Evolutionary conservation across 2,113 vertebrate genomes (phyloP).

Genomic region (Oceanites oceanicus): DNA sequence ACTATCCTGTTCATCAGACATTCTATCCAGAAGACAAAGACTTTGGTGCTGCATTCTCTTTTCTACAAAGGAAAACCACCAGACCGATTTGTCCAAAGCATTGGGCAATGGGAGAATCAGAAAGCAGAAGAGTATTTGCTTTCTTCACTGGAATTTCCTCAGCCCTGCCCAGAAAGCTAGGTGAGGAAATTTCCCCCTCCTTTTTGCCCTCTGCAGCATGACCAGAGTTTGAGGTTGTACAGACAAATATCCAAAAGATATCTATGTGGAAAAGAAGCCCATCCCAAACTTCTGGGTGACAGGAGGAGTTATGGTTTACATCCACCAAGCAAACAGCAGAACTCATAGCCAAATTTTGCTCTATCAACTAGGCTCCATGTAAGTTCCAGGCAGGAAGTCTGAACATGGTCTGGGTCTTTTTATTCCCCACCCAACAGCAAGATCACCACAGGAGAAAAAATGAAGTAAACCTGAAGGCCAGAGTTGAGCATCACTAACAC

Average conservation of each 20-base stretch:
- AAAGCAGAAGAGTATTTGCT: neutral
- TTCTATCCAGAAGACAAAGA: neutral
- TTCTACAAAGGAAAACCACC: neutral
- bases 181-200: neutral
- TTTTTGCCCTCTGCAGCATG: neutral
- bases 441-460: neutral
- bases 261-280: neutral
- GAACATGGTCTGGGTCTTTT: neutral
- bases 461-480: neutral
- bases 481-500: neutral
- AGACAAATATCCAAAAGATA: neutral
- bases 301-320: neutral
- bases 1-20: neutral
- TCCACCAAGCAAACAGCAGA: neutral
- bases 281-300: neutral
- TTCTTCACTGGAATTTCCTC: neutral
- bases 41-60: neutral
- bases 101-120: neutral
- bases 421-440: neutral
- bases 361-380: neutral
- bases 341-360: neutral
- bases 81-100: neutral
- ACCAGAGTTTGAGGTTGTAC: neutral
- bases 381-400: neutral
- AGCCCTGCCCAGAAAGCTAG: neutral